Evolutionary conservation across 1,140 invertebrate species (phyloP).

Genomic region (Neodiprion pinetum): DNA sequence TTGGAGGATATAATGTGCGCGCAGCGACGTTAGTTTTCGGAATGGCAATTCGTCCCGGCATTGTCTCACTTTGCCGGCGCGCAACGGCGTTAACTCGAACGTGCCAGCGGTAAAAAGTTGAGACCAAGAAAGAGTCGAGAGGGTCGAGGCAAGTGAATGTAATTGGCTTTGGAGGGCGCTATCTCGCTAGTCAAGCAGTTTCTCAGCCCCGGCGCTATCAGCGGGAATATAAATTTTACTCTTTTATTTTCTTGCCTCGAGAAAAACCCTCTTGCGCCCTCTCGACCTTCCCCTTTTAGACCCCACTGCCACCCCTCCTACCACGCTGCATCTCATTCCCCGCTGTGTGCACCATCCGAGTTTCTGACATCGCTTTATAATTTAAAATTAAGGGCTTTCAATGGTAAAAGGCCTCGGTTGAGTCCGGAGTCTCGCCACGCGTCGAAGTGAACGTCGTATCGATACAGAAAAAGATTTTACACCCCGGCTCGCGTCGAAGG

Average conservation of each 20-base stretch:
- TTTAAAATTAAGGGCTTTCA: neutral
- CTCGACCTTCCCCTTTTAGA: neutral
- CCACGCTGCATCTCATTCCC: neutral
- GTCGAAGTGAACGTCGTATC: neutral
- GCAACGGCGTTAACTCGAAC: neutral
- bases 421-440: neutral
- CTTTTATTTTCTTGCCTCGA: conserved; percentile 38
- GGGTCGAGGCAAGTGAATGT: conserved; percentile 52
- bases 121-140: conserved; percentile 25
- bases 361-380: neutral
- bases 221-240: conserved; percentile 54
- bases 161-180: conserved; percentile 53
- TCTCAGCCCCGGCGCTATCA: conserved; percentile 53
- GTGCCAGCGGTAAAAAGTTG: conserved; percentile 7
- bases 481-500: neutral
- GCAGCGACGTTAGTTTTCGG: neutral
- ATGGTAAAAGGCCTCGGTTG: neutral
- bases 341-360: neutral
- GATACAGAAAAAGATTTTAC: neutral
- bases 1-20: too few species aligned
- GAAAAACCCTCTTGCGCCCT: neutral
- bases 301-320: neutral
- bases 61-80: neutral
- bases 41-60: neutral
- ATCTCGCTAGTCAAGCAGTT: conserved; percentile 56